Evolutionary conservation across 2,113 vertebrate genomes (phyloP).

Genomic region (Hyaena hyaena): DNA sequence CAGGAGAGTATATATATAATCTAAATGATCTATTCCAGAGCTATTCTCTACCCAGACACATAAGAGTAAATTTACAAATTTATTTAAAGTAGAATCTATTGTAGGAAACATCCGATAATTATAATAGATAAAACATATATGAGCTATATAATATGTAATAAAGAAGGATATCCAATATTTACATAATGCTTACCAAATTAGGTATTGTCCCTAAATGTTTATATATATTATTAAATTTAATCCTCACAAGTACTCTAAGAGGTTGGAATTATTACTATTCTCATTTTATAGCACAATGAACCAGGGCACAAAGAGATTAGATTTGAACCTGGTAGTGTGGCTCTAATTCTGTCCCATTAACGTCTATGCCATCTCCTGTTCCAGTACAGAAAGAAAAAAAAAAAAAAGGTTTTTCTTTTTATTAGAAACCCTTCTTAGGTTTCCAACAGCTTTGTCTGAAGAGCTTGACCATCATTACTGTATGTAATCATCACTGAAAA

Average conservation of each 20-base stretch:
- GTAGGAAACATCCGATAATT: neutral
- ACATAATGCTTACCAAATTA: neutral
- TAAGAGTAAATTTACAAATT: neutral
- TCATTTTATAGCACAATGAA: neutral
- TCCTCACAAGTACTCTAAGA: neutral
- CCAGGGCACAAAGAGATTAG: neutral
- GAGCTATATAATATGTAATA: neutral
- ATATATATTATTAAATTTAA: neutral
- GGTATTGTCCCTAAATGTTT: neutral
- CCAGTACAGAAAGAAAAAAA: neutral
- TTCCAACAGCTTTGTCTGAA: neutral
- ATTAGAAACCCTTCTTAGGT: constrained; percentile 45
- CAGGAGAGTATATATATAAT: neutral
- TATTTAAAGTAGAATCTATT: neutral
- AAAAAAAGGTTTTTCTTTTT: constrained; percentile 18
- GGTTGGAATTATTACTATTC: neutral
- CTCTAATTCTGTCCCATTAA: neutral
- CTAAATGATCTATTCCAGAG: neutral
- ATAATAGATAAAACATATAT: neutral
- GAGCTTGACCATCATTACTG: neutral
- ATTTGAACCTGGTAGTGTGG: neutral
- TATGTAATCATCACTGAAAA: constrained; percentile 1
- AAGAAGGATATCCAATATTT: neutral
- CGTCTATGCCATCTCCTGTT: neutral
- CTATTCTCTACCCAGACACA: neutral